phyloP scores from a whole-genome alignment of 2,797 vertebrate genomes.

The Pangasius djambal region DNA sequence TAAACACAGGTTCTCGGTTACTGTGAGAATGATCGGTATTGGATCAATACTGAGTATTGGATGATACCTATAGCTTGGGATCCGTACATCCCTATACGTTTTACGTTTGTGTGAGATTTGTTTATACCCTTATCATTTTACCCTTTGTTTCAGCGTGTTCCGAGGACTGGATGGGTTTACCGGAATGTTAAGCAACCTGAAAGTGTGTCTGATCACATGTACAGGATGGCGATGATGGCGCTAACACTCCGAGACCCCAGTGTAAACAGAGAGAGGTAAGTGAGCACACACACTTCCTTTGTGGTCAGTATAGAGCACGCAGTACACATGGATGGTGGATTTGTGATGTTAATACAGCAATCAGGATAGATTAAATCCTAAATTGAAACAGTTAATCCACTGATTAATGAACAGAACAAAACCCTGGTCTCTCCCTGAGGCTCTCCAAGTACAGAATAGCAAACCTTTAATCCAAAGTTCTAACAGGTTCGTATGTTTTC shows the following conservation, averaged over 20 bases:
- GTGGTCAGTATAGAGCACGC: neutral
- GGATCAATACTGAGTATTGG: neutral
- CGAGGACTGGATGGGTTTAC: constrained; percentile 95
- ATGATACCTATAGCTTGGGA: neutral
- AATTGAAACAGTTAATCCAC: neutral
- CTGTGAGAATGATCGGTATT: neutral
- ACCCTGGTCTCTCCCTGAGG: neutral
- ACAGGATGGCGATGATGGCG: constrained; percentile 97
- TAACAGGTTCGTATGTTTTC: neutral
- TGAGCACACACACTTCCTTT: neutral
- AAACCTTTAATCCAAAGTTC: neutral
- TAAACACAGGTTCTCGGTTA: neutral
- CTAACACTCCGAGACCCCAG: constrained; percentile 85
- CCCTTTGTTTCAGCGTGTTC: constrained; percentile 78
- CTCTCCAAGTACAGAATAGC: neutral
- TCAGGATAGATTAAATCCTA: neutral
- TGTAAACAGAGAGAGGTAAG: constrained; percentile 88
- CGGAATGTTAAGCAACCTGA: constrained; percentile 86
- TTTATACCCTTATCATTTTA: neutral
- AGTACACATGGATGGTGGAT: neutral
- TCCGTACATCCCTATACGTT: too few species aligned
- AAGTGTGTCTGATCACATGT: constrained; percentile 98
- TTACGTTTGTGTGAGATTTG: neutral
- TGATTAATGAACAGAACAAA: neutral
- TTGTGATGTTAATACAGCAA: neutral